Conservation (phyloP, 1,140 invertebrate species). For the Drosophila bipectinata region DNA sequence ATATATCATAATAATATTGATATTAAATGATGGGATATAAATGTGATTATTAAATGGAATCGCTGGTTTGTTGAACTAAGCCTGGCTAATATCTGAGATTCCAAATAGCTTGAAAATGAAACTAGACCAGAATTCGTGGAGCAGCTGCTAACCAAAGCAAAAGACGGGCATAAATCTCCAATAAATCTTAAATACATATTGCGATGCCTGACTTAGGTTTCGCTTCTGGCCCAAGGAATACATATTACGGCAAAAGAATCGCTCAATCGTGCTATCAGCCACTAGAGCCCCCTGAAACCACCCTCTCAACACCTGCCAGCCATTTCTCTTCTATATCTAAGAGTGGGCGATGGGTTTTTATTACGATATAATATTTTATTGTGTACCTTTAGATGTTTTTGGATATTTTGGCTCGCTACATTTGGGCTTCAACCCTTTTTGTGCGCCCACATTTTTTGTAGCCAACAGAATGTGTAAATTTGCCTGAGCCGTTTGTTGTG, state of each 20-base stretch:
- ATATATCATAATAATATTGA: no score
- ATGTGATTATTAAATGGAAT: no score
- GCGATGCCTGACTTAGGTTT: conserved; percentile 49
- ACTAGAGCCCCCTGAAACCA: not conserved
- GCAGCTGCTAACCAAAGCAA: conserved; percentile 38
- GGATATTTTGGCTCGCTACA: conserved; percentile 57
- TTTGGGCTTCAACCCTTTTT: conserved; percentile 50
- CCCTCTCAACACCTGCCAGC: conserved; percentile 16
- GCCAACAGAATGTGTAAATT: conserved; percentile 72
- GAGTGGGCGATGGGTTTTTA: conserved; percentile 61
- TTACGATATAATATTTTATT: conserved; percentile 81
- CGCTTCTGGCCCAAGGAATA: conserved; percentile 40
- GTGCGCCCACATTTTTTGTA: conserved; percentile 17
- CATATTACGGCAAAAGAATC: conserved; percentile 65
- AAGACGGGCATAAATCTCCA: conserved; percentile 72
- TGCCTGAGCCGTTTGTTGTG: conserved; percentile 62
- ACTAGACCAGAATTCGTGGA: conserved; percentile 26
- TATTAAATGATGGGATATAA: no score
- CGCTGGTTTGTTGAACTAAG: conserved; percentile 1
- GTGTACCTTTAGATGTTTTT: conserved; percentile 73
- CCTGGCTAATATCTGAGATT: conserved; percentile 6
- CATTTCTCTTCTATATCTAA: conserved; percentile 46
- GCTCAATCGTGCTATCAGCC: conserved; percentile 60
- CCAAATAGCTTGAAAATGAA: conserved; percentile 51
- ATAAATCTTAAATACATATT: conserved; percentile 74